Evolutionary conservation across 2,797 vertebrate genomes (phyloP), one percentile per base, ranked within the genome.

Genomic region (Atherinosoma microstoma): DNA sequence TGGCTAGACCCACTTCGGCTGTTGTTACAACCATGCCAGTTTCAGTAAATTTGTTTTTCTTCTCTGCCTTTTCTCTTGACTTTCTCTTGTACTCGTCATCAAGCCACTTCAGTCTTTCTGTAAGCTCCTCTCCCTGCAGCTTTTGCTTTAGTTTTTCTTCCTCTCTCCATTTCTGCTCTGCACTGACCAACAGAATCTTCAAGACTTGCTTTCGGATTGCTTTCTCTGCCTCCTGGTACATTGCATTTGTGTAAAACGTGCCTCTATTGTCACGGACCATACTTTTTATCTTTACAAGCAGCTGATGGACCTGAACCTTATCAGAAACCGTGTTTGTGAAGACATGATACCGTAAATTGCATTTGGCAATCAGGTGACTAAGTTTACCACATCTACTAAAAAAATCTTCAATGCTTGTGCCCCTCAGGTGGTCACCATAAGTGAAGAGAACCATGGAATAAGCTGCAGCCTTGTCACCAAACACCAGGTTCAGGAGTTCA

Each of bases 381-480:
- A 85, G 79, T 8, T 66, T 15, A 10, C 7, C 22, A 70, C 65
- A 69, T 20, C 18, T 1, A 0, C 40, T 9, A 13, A 64, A 32
- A 32, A 75, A 87, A 1, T 69, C 30, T 34, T 83, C 60, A 10
- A 79, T 59, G 35, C 1, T 56, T 11, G 10, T 72, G 24, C 0
- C 0, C 30, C 13, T 0, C 38, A 83, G 70, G 40, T 34, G 49
- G 6, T 89, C 79, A 9, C 79, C 83, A 2, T 81, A 49, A 22
- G 81, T 87, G 63, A 86, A 84, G 29, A 90, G 78, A 16, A 78
- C 53, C n/a, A 88, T 3, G 18, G 62, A 59, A 70, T 72, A 78
- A n/a, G 45, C 7, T 24, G 42, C 35, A 12, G 76, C 71, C 42
- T 38, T 22, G 1, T 69, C 42, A 0, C 83, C 77, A 7, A 89